Conservation (phyloP, 2,888 invertebrate genomes). For the Dione juno region DNA sequence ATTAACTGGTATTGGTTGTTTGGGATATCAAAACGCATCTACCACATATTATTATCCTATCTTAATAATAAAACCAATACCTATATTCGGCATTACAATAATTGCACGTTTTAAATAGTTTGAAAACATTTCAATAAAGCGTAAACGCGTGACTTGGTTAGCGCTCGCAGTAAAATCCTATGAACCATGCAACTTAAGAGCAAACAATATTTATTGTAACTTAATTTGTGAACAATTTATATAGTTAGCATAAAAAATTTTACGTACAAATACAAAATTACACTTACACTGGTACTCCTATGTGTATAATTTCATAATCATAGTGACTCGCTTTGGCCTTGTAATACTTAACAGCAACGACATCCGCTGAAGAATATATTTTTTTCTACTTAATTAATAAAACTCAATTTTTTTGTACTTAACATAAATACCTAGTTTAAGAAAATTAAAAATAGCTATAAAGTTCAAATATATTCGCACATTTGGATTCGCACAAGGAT, state of each 20-base stretch:
- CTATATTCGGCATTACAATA: background rate
- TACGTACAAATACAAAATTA: background rate
- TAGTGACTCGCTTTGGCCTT: conserved; percentile 35
- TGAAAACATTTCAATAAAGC: background rate
- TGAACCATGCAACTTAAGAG: conserved; percentile 10
- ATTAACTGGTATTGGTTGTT: no score
- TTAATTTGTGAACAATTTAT: conserved; percentile 8
- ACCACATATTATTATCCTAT: no score
- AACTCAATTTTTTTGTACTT: background rate
- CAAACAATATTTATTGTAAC: no score
- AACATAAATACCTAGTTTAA: no score
- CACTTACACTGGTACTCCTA: background rate
- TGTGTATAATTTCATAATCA: conserved; percentile 30
- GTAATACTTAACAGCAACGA: conserved; percentile 41
- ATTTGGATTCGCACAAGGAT: background rate
- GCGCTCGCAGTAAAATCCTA: background rate
- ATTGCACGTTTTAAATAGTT: background rate
- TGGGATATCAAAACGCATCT: no score
- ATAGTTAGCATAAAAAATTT: background rate
- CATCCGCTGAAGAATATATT: conserved; percentile 20
- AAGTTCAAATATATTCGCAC: background rate
- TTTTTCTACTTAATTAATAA: conserved; percentile 1
- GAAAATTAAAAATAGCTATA: background rate
- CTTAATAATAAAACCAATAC: background rate
- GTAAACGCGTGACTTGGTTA: background rate